Evolutionary conservation across 1,140 invertebrate species (phyloP).

Genomic region (Drosophila aff.): DNA sequence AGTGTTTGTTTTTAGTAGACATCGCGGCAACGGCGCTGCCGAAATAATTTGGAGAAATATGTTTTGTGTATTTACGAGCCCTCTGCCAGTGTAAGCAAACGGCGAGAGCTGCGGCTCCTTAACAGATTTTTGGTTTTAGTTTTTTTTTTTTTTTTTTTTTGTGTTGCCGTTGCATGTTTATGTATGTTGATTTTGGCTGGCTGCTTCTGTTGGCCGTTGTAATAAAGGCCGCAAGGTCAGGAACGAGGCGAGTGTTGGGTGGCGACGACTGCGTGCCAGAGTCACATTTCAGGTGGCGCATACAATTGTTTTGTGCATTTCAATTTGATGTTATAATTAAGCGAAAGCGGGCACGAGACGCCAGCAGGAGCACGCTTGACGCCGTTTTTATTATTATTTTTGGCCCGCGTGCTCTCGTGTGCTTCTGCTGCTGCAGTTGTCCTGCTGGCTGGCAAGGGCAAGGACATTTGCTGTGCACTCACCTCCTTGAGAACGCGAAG

Average conservation of each 20-base stretch:
- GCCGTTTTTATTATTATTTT: not conserved
- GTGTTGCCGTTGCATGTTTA: constrained; percentile 58
- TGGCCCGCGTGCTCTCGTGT: constrained; percentile 5
- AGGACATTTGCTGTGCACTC: constrained; percentile 31
- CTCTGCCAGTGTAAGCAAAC: constrained; percentile 34
- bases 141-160: not conserved
- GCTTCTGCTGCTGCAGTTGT: constrained; percentile 30
- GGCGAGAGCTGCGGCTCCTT: constrained; percentile 27
- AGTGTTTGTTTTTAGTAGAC: constrained; percentile 59
- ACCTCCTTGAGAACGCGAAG: constrained; percentile 24
- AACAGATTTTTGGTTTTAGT: constrained; percentile 18
- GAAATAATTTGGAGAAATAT: constrained; percentile 52
- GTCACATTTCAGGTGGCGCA: constrained; percentile 47
- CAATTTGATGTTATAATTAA: constrained; percentile 55
- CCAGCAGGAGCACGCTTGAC: constrained; percentile 2
- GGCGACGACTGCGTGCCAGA: constrained; percentile 54
- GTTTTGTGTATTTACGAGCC: constrained; percentile 57
- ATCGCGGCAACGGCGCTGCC: constrained; percentile 34
- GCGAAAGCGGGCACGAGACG: constrained; percentile 49
- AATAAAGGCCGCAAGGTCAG: constrained; percentile 66
- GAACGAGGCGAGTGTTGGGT: constrained; percentile 13
- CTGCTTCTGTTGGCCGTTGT: constrained; percentile 47
- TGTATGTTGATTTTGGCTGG: constrained; percentile 49
- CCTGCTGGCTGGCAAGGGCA: constrained; percentile 39
- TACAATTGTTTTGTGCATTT: constrained; percentile 53